phyloP scores from a whole-genome alignment of 2,888 invertebrate genomes.

The Cactoblastis cactorum region DNA sequence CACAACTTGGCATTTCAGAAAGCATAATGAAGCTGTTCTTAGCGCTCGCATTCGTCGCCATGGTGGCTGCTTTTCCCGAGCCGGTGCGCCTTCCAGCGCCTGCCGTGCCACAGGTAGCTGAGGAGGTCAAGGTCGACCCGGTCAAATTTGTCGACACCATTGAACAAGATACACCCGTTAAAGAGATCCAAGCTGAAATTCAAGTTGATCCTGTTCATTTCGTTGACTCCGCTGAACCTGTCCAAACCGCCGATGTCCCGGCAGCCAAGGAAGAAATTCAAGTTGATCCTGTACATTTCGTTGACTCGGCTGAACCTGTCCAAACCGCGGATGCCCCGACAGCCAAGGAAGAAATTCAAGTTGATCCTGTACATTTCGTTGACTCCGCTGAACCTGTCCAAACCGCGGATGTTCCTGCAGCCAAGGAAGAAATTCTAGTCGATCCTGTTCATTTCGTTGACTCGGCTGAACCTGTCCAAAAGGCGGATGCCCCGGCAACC shows the following conservation, averaged over 20 bases:
- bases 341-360: background rate
- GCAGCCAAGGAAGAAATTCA: background rate
- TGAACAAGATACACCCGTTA: background rate
- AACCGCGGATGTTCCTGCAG: background rate
- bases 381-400: constrained; percentile 12
- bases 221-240: constrained; percentile 15
- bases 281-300: constrained; percentile 17
- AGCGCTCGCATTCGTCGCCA: constrained; percentile 45
- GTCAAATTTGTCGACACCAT: constrained; percentile 4
- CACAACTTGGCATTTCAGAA: constrained; percentile 31
- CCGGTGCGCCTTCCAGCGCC: constrained; percentile 6
- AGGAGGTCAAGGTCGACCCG: background rate
- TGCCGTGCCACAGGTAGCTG: background rate
- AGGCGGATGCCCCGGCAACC: background rate
- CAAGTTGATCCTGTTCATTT: constrained; percentile 16
- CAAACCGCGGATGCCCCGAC: constrained; percentile 17
- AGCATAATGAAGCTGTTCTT: constrained; percentile 54
- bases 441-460: constrained; percentile 19
- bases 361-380: constrained; percentile 19
- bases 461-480: constrained; percentile 2
- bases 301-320: constrained; percentile 12
- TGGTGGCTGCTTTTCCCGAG: constrained; percentile 37
- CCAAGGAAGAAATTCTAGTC: background rate
- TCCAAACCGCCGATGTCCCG: too few relatives aligned
- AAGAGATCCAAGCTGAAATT: constrained; percentile 1